Evolutionary conservation across 2,888 invertebrate genomes (phyloP), one percentile per base, ranked within the genome.

Genomic region (Leptinotarsa peninsularis): DNA sequence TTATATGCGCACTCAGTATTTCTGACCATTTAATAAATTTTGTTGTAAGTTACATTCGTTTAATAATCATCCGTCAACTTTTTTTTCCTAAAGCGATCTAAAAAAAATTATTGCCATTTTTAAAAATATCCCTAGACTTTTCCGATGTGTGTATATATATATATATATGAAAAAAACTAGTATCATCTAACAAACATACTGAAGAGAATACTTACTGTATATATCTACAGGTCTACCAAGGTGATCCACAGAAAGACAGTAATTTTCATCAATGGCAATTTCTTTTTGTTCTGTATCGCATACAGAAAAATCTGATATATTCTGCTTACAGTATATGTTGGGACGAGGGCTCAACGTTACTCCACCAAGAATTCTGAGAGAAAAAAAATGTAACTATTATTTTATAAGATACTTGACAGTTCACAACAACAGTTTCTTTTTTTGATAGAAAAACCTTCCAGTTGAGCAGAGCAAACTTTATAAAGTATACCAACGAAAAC

Each of bases 201-300:
- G n/a, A 66, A 49, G 43, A 23, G 21, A 63, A 23, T 66, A 82
- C 85, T 82, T 82, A 92, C 95, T 96, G 91, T 97, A 97, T 85
- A 98, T 97, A 89, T 98, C 98, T 75, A 97, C 94, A 2, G 98
- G 98, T 82, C 96, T 91, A 67, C 98, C 98, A 84, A 96, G 91
- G 89, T 98, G 94, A 89, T 99, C 98, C 4, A 99, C 97, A n/a
- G 97, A 95, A 27, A 98, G 90, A 86, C 98, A 99, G 86, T 98
- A 98, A 81, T 96, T 97, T 84, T 97, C 98, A 88, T 99, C 98
- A 70, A 99, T 94, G 72, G 94, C 93, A 83, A 99, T 93, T 86
- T 97, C 96, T 86, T 98, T 98, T 87, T 97, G 97, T 86, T 98
- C 98, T 2, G 94, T 94, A 88, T 96, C 97, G 85, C 99, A 99